Base-by-base conservation (phyloP, 1,140 invertebrate genomes). In the Solenopsis invicta region DNA sequence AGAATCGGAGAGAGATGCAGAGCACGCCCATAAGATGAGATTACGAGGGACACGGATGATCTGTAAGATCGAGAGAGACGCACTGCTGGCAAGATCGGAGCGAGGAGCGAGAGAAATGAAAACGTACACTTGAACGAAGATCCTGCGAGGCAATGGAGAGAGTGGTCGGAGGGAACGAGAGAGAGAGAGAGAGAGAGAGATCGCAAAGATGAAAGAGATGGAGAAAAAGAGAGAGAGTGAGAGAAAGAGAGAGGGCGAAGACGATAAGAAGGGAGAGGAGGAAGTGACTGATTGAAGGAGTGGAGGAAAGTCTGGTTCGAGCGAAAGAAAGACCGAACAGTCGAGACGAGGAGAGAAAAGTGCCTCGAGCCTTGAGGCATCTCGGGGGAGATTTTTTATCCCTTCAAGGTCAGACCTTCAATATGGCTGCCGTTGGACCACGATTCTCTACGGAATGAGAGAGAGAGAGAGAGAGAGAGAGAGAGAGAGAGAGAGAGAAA, bases 321-420 rank as follows among this genome's bases (percentile, higher is more conserved):
- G 90, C 81, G 66, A 62, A 69, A 69, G 76, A 89, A 69, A 45
- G 52, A 72, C 45, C 45, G 62, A 88, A 78, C 52, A 61, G 13
- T 45, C 41, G 81, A 72, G 85, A 88, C 87, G 82, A 87, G 61
- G 86, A 86, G 71, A 41, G 80, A 59, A 89, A 85, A 87, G 76
- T 84, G 81, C 37, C 87, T 86, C 85, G 69, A 91, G 87, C 87
- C 91, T 88, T 90, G 91, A 92, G 88, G 90, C 93, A 91, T 94
- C 93, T 93, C 88, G 81, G 88, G 88, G 89, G 89, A 90, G 92
- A 90, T 93, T 94, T 94, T 94, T 94, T 94, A 93, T 94, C 94
- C 94, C 93, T 94, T 94, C 94, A 94, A 94, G 94, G 94, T 94
- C 94, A 94, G 91, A 92, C 93, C 93, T 93, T 93, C 93, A 92